Conservation (phyloP, 1,140 invertebrate genomes). For the Pseudomyrmex flavicornis region DNA sequence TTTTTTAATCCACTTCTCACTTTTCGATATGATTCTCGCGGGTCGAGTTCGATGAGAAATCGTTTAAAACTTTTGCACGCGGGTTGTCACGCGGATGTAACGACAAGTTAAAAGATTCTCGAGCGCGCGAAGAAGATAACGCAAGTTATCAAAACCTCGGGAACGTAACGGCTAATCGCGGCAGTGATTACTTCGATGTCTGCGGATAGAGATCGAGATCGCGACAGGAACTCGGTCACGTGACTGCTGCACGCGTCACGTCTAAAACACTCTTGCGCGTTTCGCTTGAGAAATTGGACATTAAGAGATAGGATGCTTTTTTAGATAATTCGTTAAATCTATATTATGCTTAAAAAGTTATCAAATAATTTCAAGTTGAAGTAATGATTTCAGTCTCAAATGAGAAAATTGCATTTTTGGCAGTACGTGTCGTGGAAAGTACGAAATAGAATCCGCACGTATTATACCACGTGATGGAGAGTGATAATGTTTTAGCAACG, state of each 20-base stretch:
- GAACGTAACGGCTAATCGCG: slow-evolving; percentile 26
- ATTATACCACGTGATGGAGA: background rate
- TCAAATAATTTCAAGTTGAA: too few species aligned
- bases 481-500: background rate
- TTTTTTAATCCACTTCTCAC: background rate
- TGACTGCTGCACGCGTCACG: background rate
- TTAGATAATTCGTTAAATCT: background rate
- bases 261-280: background rate
- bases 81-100: slow-evolving; percentile 27
- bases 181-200: slow-evolving; percentile 45
- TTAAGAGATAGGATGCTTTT: background rate
- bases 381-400: slow-evolving; percentile 30
- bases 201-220: slow-evolving; percentile 20
- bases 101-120: background rate
- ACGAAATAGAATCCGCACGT: background rate
- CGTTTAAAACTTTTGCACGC: slow-evolving; percentile 41
- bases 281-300: background rate
- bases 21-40: slow-evolving; percentile 27
- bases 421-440: slow-evolving; percentile 31
- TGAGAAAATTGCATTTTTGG: slow-evolving; percentile 28
- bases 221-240: slow-evolving; percentile 5
- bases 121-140: slow-evolving; percentile 35
- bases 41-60: slow-evolving; percentile 29
- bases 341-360: slow-evolving; percentile 12
- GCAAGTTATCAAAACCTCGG: slow-evolving; percentile 43